These are phyloP conservation scores for Trachymyrmex cornetzi DNA, from an alignment of 1,140 invertebrate species.

Conservation along the genomic window DNA sequence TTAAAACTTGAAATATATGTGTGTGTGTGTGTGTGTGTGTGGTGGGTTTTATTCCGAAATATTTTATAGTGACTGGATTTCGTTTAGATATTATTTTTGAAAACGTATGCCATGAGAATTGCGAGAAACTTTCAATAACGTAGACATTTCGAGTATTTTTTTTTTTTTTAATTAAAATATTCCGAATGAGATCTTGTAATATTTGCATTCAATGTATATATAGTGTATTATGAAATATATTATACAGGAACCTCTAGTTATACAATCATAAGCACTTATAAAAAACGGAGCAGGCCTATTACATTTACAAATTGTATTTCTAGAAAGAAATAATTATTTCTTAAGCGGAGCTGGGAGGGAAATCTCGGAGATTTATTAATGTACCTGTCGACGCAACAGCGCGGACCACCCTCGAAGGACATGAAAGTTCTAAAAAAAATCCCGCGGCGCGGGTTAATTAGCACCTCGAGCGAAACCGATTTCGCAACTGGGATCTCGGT, in stretches of 20 bases:
- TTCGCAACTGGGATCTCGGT: slow-evolving; percentile 42
- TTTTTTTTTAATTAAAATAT: not conserved
- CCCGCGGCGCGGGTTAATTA: slow-evolving; percentile 52
- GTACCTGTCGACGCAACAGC: slow-evolving; percentile 52
- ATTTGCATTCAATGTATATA: slow-evolving; percentile 7
- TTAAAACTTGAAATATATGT: slow-evolving; percentile 19
- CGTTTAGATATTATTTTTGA: not conserved
- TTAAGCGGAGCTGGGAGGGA: no score
- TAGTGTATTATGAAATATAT: not conserved
- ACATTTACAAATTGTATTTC: slow-evolving; percentile 32
- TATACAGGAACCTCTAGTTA: slow-evolving; percentile 1
- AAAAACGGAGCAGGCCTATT: slow-evolving; percentile 14
- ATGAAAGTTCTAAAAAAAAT: slow-evolving; percentile 41
- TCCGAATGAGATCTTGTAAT: not conserved
- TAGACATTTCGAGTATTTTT: not conserved
- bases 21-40: no score
- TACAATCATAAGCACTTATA: not conserved
- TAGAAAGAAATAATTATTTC: slow-evolving; percentile 34
- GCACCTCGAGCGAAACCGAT: slow-evolving; percentile 54
- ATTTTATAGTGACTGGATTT: not conserved
- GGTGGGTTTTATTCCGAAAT: not conserved
- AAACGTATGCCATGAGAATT: not conserved
- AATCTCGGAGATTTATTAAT: slow-evolving; percentile 58
- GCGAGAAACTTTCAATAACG: slow-evolving; percentile 7
- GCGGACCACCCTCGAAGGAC: slow-evolving; percentile 61